Percentiles rank a stretch among this genome's conserved stretches.
phyloP scores from a whole-genome alignment of 2,797 vertebrate species.

The Helarctos malayanus region DNA sequence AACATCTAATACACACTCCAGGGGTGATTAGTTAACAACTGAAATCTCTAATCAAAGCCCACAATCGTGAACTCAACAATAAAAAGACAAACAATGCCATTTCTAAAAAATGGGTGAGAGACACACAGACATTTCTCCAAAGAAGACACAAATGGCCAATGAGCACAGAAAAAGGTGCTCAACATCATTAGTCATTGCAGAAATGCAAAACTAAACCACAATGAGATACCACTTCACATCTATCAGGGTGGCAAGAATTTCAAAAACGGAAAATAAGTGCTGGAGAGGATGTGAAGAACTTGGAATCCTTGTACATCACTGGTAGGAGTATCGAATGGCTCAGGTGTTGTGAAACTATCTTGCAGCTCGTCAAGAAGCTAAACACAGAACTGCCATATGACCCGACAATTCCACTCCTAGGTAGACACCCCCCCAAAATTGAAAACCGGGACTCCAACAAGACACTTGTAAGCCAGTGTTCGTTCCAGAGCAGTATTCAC shows the following conservation, averaged over 20 bases:
- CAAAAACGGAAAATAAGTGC: conserved; percentile 39
- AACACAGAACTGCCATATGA: not conserved
- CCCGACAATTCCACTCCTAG: not conserved
- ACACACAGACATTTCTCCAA: conserved; percentile 28
- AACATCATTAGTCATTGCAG: not conserved
- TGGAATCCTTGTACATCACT: not conserved
- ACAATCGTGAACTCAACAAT: conserved; percentile 13
- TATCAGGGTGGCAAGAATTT: not conserved
- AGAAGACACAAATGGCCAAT: not conserved
- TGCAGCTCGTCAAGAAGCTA: conserved; percentile 8
- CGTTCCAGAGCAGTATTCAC: not conserved
- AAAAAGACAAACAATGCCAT: not conserved
- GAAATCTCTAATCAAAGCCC: conserved; percentile 49
- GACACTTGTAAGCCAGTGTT: not conserved
- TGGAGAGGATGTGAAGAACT: not conserved
- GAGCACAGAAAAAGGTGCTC: conserved; percentile 7
- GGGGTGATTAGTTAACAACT: conserved; percentile 30
- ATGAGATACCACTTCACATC: not conserved
- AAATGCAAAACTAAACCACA: conserved; percentile 49
- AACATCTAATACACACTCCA: not conserved
- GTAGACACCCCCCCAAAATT: not conserved
- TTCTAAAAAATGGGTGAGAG: not conserved
- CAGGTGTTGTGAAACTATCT: not conserved
- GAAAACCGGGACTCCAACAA: not conserved
- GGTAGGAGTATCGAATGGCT: conserved; percentile 17